Evolutionary conservation across 2,888 invertebrate species (phyloP).

Genomic region (Belgica antarctica): DNA sequence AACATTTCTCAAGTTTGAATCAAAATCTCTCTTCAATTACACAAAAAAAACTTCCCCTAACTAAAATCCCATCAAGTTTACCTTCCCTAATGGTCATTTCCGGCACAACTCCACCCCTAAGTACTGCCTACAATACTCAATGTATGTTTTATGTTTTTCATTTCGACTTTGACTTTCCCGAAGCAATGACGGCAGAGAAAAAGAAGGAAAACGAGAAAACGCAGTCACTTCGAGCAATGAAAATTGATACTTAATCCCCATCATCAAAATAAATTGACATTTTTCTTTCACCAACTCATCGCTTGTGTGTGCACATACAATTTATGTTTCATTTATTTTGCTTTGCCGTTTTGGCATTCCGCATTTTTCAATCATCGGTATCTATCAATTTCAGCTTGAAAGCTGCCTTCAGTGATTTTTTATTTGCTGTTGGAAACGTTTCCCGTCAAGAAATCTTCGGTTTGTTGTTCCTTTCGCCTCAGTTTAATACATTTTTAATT

Average conservation of each 20-base stretch:
- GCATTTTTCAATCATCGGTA: conserved; percentile 1
- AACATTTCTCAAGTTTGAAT: too few relatives aligned
- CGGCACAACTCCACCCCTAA: too few relatives aligned
- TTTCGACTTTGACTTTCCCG: neutral
- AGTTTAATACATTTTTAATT: conserved; percentile 20
- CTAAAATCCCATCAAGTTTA: too few relatives aligned
- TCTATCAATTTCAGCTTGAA: conserved; percentile 32
- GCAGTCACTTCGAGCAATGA: conserved; percentile 10
- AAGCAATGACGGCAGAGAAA: neutral
- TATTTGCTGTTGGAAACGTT: too few relatives aligned
- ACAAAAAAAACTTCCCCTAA: too few relatives aligned
- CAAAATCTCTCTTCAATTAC: too few relatives aligned
- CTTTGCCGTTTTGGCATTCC: neutral
- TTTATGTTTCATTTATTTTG: neutral
- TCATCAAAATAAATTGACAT: conserved; percentile 43
- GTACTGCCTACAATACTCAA: too few relatives aligned
- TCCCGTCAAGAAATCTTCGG: neutral
- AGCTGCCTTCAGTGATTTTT: neutral
- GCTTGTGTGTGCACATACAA: conserved; percentile 1
- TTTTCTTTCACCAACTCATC: conserved; percentile 22
- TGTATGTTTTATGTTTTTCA: neutral
- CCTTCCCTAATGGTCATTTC: too few relatives aligned
- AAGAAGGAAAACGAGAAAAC: too few relatives aligned
- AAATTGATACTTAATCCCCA: conserved; percentile 44
- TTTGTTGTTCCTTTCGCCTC: neutral